phyloP scores from a whole-genome alignment of 2,113 vertebrate genomes.

The Cichladusa arquata region DNA sequence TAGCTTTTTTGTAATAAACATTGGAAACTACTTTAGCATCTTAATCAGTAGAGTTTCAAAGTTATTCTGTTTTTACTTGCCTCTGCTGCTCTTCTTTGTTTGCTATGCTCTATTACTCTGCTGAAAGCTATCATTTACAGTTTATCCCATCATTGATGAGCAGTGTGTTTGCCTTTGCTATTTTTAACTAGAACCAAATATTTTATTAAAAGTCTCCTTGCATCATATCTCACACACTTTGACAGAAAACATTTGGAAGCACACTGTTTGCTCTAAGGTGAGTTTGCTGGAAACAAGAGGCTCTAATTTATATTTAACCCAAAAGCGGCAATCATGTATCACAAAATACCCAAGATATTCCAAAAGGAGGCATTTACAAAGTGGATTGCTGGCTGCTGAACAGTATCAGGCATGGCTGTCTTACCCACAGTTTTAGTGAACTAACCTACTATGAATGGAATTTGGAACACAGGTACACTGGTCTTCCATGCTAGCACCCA shows the following conservation, averaged over 20 bases:
- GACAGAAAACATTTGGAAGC: background rate
- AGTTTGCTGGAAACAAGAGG: background rate
- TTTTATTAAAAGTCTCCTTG: background rate
- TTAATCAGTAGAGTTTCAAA: slow-evolving; percentile 30
- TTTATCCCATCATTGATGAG: background rate
- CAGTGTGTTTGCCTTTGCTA: background rate
- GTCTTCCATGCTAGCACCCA: background rate
- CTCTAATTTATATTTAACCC: background rate
- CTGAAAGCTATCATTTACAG: slow-evolving; percentile 30
- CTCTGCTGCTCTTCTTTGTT: background rate
- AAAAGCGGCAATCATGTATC: background rate
- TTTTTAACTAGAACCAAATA: background rate
- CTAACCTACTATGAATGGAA: background rate
- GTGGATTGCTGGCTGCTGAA: background rate
- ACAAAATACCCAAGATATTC: background rate
- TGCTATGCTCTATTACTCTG: background rate
- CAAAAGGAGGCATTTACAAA: background rate
- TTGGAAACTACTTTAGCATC: slow-evolving; percentile 29
- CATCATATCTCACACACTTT: background rate
- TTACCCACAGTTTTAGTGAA: background rate
- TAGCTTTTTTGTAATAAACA: slow-evolving; percentile 48
- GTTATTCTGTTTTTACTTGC: background rate
- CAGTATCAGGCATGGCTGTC: background rate
- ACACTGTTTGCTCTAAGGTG: background rate
- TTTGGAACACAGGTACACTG: background rate